A percentile compares a stretch with the other conserved stretches of the same genome.
These are phyloP conservation scores for Perizoma affinitatum DNA, from an alignment of 2,888 invertebrate species.

Conservation along the genomic window DNA sequence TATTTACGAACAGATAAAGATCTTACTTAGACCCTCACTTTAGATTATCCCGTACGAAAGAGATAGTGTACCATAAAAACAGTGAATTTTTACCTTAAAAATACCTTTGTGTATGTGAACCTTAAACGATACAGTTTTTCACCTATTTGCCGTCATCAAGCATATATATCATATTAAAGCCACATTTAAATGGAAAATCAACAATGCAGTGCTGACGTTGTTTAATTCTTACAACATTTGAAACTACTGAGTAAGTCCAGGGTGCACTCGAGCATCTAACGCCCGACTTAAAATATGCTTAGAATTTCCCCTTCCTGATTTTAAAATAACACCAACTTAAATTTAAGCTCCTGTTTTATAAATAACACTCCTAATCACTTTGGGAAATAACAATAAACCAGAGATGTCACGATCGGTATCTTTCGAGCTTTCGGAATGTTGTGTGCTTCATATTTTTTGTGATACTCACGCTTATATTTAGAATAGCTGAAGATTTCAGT, in stretches of 20 bases:
- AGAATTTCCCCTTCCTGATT: slow-evolving; percentile 74
- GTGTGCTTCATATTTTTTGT: slow-evolving; percentile 42
- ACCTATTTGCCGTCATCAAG: slow-evolving; percentile 7
- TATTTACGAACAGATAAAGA: too few relatives aligned
- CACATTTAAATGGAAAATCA: slow-evolving; percentile 2
- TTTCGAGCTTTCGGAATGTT: slow-evolving; percentile 47
- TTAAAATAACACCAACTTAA: slow-evolving; percentile 72
- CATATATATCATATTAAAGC: slow-evolving; percentile 4
- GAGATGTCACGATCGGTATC: slow-evolving; percentile 65
- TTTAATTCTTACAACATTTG: slow-evolving; percentile 21
- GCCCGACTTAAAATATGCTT: slow-evolving; percentile 64
- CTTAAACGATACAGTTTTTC: slow-evolving; percentile 3
- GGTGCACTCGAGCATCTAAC: slow-evolving; percentile 49
- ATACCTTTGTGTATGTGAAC: background rate
- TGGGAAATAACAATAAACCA: slow-evolving; percentile 73
- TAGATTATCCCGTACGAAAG: too few relatives aligned
- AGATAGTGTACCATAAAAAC: too few relatives aligned
- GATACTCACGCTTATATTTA: slow-evolving; percentile 34
- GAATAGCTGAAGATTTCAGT: slow-evolving; percentile 28
- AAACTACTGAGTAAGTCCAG: slow-evolving; percentile 29
- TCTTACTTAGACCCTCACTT: too few relatives aligned
- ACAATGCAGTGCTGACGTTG: slow-evolving; percentile 13
- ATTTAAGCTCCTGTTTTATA: slow-evolving; percentile 67
- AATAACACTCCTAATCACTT: slow-evolving; percentile 68
- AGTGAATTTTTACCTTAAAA: too few relatives aligned